Evolutionary conservation across 2,113 vertebrate genomes (phyloP), one percentile per base, ranked within the genome.

Genomic region (Hippocampus mohnikei): DNA sequence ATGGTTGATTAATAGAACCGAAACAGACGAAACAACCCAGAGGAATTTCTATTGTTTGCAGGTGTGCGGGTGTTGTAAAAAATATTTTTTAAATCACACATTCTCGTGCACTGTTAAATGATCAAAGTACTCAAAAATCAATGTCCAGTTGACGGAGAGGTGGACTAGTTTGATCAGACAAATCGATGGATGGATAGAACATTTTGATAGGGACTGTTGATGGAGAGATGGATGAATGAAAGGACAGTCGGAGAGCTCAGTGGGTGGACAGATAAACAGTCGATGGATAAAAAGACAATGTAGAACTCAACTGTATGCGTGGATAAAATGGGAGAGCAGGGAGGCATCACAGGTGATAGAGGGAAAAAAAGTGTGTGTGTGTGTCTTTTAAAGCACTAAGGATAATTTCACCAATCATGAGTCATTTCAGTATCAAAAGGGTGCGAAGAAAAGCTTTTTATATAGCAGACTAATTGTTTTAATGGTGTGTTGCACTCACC

Each of bases 401-500:
- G 71, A 81, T 85, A 83, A 89, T 89, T 87, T 83, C 72, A 23
- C n/a, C 75, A 77, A 59, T 60, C 58, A 60, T 60, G 16, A 33
- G 58, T 84, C 70, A 82, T 86, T 88, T 83, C 78, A 82, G 81
- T 78, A 87, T 88, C 85, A 90, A 86, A 85, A 67, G 46, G 70
- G 79, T 75, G 60, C 63, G 71, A 74, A 70, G 77, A 67, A 79
- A 82, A 82, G 81, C 80, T 80, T 85, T 84, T 85, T 77, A 86
- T 85, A 88, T 80, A 76, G 71, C 77, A 71, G 62, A 50, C 79
- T 90, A 89, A 90, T 89, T 87, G 87, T 84, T 75, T 69, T 83
- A 87, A 88, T 85, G 73, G 82, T 81, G 77, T 84, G 82, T 85
- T 84, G 76, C 66, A 60, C 63, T 71, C 72, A 80, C 68, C 18